Evolutionary conservation across 1,140 invertebrate species (phyloP).

Genomic region (Heliconius congener): DNA sequence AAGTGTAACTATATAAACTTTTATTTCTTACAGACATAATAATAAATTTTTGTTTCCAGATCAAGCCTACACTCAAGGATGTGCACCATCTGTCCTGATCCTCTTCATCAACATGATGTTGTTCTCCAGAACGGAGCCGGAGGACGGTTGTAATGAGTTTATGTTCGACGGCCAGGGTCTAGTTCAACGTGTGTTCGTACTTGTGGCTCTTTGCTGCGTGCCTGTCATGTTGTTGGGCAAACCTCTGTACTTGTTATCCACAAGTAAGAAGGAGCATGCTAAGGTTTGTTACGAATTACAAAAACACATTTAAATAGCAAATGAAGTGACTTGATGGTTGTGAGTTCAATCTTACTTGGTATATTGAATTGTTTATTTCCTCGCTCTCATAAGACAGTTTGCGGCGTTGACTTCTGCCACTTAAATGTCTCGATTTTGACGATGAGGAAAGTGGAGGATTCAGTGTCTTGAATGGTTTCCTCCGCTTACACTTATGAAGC

Average conservation of each 20-base stretch:
- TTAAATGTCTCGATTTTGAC: too few species aligned
- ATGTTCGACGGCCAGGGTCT: conserved; percentile 88
- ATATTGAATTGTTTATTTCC: too few species aligned
- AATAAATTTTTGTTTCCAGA: neutral
- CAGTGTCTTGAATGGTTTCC: too few species aligned
- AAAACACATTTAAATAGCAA: too few species aligned
- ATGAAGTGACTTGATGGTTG: neutral
- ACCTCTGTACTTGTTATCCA: conserved; percentile 86
- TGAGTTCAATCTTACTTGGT: neutral
- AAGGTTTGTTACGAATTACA: conserved; percentile 50
- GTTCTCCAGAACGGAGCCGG: conserved; percentile 82
- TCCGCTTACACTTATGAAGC: too few species aligned
- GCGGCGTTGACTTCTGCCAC: too few species aligned
- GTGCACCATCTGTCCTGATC: conserved; percentile 94
- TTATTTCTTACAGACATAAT: too few species aligned
- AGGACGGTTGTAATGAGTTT: conserved; percentile 83
- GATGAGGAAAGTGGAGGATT: too few species aligned
- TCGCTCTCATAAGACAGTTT: too few species aligned
- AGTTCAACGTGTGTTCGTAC: conserved; percentile 88
- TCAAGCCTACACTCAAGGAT: conserved; percentile 81
- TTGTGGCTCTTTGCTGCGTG: conserved; percentile 90
- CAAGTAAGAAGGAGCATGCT: conserved; percentile 54
- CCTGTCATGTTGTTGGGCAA: conserved; percentile 97
- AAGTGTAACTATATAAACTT: too few species aligned
- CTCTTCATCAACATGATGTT: conserved; percentile 97